Conservation (phyloP, 2,797 vertebrate genomes). For the Borostomias antarcticus region DNA sequence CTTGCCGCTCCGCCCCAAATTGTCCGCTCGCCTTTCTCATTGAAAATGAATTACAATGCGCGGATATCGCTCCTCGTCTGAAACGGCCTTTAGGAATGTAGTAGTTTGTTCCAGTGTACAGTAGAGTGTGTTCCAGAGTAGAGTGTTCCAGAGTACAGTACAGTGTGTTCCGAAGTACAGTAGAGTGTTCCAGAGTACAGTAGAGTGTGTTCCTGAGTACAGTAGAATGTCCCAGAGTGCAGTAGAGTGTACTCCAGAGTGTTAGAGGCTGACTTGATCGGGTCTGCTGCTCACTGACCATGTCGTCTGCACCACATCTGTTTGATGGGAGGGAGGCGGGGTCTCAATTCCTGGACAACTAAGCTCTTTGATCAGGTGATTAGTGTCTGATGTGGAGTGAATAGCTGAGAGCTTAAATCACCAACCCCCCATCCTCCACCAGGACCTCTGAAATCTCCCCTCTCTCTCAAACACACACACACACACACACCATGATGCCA, state of each 20-base stretch:
- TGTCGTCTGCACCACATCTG: background rate
- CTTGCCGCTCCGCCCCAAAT: no score
- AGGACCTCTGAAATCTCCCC: background rate
- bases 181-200: no score
- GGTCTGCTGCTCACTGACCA: background rate
- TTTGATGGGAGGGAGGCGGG: background rate
- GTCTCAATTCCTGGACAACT: constrained; percentile 23
- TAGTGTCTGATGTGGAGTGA: constrained; percentile 26
- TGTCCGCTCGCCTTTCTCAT: no score
- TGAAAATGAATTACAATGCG: no score
- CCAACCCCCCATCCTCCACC: background rate
- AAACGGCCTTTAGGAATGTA: no score
- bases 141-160: no score
- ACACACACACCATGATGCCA: background rate
- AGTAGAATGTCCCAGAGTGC: no score
- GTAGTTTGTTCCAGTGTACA: no score
- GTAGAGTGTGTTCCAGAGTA: no score
- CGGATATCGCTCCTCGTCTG: no score
- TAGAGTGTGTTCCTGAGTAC: background rate
- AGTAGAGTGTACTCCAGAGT: no score
- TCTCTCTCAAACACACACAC: background rate
- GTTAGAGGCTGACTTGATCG: background rate
- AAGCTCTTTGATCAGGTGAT: constrained; percentile 37
- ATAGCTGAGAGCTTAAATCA: constrained; percentile 24
- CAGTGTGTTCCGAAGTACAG: no score